Evolutionary conservation across 30 jellyfish, hydroid and myxozoan species (phyloP), one percentile per base, ranked within the genome.

Genomic region (Cassiopea xamachana): DNA sequence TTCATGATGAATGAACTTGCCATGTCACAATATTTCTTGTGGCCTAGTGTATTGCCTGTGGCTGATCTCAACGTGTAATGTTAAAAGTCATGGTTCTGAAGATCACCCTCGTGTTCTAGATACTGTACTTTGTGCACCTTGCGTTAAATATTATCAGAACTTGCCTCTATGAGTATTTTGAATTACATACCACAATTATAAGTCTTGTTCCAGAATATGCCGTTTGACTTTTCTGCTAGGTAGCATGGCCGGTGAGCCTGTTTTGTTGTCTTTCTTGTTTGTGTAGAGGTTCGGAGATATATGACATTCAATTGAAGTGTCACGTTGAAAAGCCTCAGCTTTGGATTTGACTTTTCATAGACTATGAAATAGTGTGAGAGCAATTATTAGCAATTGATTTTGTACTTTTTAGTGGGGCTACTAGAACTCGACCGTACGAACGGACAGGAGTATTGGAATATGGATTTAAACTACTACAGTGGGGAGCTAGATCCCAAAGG

Each of bases 391-490:
- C 27, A 71, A 12, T 71, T 43, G 49, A 1, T 78, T 78, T 82
- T 14, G 12, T 67, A 45, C 70, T 8, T 81, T 83, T 17, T 81
- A 95, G 98, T 83, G 99, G 99, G 91, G 93, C 99, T 95, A 89
- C 97, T 76, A 81, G 99, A 91, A 92, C 97, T 91, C 86, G 99
- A 95, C 98, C 97, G 96, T 87, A 87, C 86, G 8, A 78, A 91
- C 94, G 99, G 99, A 95, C 98, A 91, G 91, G 99, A 95, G 87
- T 91, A 80, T 79, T 59, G 99, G 99, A 95, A 92, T 44, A 92
- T 92, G 98, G 98, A 86, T 45, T 77, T 91, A 85, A 91, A 75
- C 80, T 61, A 48, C 61, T 62, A 80, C 84, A 86, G 93, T 89
- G 90, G 89, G 87, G 97, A 80, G 93, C 46, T 73, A 9, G 97